Base-by-base conservation (phyloP, 2,888 invertebrate genomes). In the Tupiocoris notatus region DNA sequence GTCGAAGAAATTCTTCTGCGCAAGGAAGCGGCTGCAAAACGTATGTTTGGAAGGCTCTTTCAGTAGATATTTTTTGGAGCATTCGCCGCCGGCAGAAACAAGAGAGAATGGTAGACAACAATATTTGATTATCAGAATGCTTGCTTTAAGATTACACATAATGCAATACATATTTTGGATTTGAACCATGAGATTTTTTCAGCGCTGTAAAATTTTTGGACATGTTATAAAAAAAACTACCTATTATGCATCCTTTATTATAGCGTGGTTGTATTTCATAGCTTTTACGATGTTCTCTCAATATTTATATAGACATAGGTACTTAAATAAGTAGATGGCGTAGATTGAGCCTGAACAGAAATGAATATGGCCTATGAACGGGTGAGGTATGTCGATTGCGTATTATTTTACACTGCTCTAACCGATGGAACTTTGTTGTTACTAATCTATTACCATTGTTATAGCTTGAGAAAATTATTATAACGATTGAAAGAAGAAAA, bases 401-500 rank as follows among this genome's bases (percentile, higher is more conserved):
- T 3, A 39, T 39, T 39, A 39, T 39, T 39, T 39, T 39, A 39
- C 39, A 39, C 39, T 39, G 39, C 39, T 39, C 39, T 39, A 39
- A 12, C 39, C 39, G 39, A 39, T 39, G 39, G 12, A 39, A 39
- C 12, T 39, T 39, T 12, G 39, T 39, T 39, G 39, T 39, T 39
- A 39, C 12, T 39, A 7, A 39, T 39, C 39, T 39, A 39, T 7
- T 39, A 39, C 12, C 3, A 39, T 39, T 39, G 39, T 39, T 39
- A 39, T 39, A 39, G 39, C 39, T 39, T 39, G 6, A 39, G 39
- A 39, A 61, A 59, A 70, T 57, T 70, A 59, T 67, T 20, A 24
- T 62, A n/a, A 54, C 39, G 54, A 54, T 39, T 73, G 71, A 23
- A 68, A n/a, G n/a, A n/a, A n/a, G n/a, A n/a, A 39, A 39, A 39